Evolutionary conservation across 2,113 vertebrate species (phyloP), one percentile per base, ranked within the genome.

Genomic region (Pleuronectes platessa): DNA sequence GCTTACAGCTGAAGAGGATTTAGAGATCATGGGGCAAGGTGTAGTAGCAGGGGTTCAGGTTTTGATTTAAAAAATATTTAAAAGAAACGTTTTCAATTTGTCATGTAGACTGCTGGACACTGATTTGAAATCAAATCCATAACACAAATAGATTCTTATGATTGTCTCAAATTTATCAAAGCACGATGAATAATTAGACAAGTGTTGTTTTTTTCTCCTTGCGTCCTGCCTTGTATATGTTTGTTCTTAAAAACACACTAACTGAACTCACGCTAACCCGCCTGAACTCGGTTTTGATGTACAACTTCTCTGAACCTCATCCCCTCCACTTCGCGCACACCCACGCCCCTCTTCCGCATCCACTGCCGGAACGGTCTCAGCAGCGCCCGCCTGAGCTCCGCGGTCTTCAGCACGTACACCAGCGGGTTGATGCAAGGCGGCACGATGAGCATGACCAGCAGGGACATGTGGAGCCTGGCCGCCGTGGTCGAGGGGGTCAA

Each of bases 371-470:
- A 23, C 27, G 54, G 14, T 10, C 72, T 63, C 15, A 24, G 20
- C 27, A 88, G 51, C 31, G 45, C 71, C 20, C 7, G 35, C 15
- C 86, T 69, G 55, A 85, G 76, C 68, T 93, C 91, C 55, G 3
- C 53, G 85, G 87, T 90, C 31, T 81, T 67, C 61, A 91, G 61
- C 15, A 87, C 74, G 64, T 87, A 92, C 31, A 93, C 79, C 27
- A 93, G 84, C 2, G 92, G 93, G 76, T 93, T 92, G 51, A 92
- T 79, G 63, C 87, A 90, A 8, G 91, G 92, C 0, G 87, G 88
- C 54, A 93, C 77, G 2, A 90, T 15, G 2, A 90, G 78, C 74
- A 82, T 21, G 0, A 79, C 23, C 73, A 91, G 58, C 76, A 92
- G 67, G 0, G 58, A 68, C 53, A 93, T 53, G 78, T 92, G 91